phyloP scores from a whole-genome alignment of 2,113 vertebrate genomes.

The Hassar affinis region DNA sequence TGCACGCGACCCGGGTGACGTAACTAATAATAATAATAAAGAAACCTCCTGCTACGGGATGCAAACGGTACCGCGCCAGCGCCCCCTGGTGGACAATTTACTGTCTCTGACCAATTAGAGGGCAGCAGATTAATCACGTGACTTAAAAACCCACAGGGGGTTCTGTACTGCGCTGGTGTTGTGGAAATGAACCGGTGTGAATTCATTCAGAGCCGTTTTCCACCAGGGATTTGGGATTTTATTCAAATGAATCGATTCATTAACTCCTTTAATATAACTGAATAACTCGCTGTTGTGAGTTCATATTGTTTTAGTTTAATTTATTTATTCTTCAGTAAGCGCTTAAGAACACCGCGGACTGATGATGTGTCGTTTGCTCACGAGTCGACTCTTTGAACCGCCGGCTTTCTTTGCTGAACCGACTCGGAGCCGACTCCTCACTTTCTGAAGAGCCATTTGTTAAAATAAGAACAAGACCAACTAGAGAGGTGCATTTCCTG shows the following conservation, averaged over 20 bases:
- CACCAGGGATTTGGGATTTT: background rate
- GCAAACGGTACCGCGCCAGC: background rate
- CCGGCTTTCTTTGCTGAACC: background rate
- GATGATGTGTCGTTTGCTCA: background rate
- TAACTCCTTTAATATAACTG: background rate
- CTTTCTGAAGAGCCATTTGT: background rate
- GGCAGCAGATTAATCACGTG: background rate
- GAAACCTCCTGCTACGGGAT: too few species aligned
- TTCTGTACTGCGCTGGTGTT: too few species aligned
- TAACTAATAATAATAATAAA: too few species aligned
- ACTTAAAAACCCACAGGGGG: too few species aligned
- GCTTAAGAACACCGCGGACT: background rate
- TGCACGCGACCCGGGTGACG: background rate
- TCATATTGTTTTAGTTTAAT: too few species aligned
- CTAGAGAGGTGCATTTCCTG: too few species aligned
- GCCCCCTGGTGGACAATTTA: background rate
- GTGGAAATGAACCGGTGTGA: background rate
- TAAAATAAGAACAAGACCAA: background rate
- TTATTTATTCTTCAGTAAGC: background rate
- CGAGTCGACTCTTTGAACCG: background rate
- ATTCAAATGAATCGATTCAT: background rate
- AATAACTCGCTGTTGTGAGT: background rate
- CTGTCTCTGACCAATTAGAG: background rate
- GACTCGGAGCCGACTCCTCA: background rate
- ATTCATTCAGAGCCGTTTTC: background rate